A percentile compares a stretch with the other conserved stretches of the same genome.
Evolutionary conservation across 2,888 invertebrate genomes (phyloP).

Genomic region (Halictus ligatus): DNA sequence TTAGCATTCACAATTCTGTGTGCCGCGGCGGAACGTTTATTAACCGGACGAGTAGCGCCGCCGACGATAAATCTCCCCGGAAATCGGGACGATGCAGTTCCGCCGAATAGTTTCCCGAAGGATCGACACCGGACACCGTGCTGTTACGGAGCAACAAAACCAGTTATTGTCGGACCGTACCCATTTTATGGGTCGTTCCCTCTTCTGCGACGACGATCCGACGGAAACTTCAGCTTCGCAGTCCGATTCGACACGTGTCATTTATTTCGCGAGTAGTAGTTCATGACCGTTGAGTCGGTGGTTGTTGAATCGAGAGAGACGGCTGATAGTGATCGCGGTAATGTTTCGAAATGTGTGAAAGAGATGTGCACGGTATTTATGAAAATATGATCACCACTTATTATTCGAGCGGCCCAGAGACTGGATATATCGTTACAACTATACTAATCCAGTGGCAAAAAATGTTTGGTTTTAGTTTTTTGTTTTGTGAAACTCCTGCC

Average conservation of each 20-base stretch:
- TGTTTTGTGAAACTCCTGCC: not conserved
- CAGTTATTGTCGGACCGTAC: not conserved
- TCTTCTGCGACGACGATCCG: not conserved
- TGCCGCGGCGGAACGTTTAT: constrained; percentile 38
- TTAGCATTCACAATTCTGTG: constrained; percentile 33
- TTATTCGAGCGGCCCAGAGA: not conserved
- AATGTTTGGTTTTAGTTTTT: not conserved
- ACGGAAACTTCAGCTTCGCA: not conserved
- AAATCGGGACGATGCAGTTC: not conserved
- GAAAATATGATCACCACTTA: not conserved
- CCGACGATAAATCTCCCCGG: not conserved
- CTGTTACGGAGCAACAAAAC: not conserved
- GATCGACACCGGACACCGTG: not conserved
- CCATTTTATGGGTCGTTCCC: not conserved
- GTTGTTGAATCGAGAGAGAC: too few relatives aligned
- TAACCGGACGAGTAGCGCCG: constrained; percentile 11
- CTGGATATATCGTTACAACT: not conserved
- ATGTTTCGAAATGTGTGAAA: not conserved
- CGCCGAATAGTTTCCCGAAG: not conserved
- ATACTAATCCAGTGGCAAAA: not conserved
- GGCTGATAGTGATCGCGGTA: not conserved
- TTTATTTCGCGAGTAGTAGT: not conserved
- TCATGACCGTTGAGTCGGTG: too few relatives aligned
- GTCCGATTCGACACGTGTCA: not conserved
- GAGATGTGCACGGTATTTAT: not conserved